Conservation (phyloP, 1,140 invertebrate genomes). For the Solenopsis invicta region DNA sequence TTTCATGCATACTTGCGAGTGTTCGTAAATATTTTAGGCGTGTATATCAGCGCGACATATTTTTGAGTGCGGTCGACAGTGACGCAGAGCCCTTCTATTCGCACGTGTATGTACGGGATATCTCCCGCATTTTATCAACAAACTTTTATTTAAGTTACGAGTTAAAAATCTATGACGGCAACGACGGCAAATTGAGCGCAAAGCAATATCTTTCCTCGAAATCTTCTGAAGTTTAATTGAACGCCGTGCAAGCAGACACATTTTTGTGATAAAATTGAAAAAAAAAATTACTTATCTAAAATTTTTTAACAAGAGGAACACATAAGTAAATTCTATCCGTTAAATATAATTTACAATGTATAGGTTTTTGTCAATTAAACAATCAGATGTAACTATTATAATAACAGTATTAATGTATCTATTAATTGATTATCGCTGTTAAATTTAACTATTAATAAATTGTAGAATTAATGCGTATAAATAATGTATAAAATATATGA, state of each 20-base stretch:
- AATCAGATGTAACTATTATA: not conserved
- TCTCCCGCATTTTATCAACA: not conserved
- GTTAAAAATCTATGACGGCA: conserved; percentile 5
- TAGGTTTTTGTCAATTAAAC: not conserved
- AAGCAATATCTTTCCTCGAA: not conserved
- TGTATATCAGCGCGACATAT: conserved; percentile 36
- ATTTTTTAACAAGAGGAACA: not conserved
- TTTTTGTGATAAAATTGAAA: not conserved
- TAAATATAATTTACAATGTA: not conserved
- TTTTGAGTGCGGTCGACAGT: conserved; percentile 65
- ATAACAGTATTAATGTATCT: not conserved
- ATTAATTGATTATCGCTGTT: no score
- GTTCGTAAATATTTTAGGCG: conserved; percentile 46
- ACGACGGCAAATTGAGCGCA: not conserved
- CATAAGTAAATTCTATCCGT: not conserved
- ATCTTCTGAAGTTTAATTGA: not conserved
- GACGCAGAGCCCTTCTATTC: conserved; percentile 47
- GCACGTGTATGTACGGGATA: conserved; percentile 5
- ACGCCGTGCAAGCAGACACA: not conserved
- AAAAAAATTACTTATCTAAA: not conserved
- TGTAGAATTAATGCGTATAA: no score
- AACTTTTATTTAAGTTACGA: not conserved
- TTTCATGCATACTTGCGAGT: conserved; percentile 35
- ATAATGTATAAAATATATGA: not conserved
- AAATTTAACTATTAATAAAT: no score